Evolutionary conservation across 2,888 invertebrate genomes (phyloP), one percentile per base, ranked within the genome.

Genomic region (Aphidoletes aphidimyza): DNA sequence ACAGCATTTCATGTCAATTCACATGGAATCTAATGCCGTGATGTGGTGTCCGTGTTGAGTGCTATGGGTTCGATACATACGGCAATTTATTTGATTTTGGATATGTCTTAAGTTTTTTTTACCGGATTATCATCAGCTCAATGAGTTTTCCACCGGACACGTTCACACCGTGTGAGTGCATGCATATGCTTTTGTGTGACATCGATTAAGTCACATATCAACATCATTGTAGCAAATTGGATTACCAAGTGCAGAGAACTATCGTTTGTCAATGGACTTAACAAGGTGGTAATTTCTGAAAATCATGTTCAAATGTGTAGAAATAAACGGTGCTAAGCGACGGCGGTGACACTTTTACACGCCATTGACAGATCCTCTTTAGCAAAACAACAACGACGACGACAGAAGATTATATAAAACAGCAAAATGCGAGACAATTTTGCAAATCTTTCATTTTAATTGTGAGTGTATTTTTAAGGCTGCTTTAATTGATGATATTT

Each of bases 161-260:
- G 26, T 11, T 54, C 9, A 3, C 22, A 8, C 22, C 5, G 11
- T 54, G 3, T 54, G 14, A 22, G 6, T 14, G 42, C 54, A 2
- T 81, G 81, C 37, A 6, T n/a, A 22, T 37, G 37, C 37, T 37
- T 9, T 54, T 3, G 1, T 2, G 26, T 69, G 69, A 69, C 69
- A 69, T 30, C 69, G 11, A 26, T 69, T 69, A 69, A 81, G 37
- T 81, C 81, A 81, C 81, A 81, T n/a, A 81, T 81, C 81, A 81
- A 81, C 37, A 36, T 37, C 81, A 81, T 37, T 81, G 81, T 81
- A n/a, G 22, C 81, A 81, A 81, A 81, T 81, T 81, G 81, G 81
- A 81, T 81, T 81, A 81, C 36, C 81, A 81, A 69, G 69, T 54
- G 30, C 6, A 42, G 69, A 69, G 69, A 30, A 69, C 30, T 69